A percentile compares a stretch with the other conserved stretches of the same genome.
Conservation (phyloP, 2,797 vertebrate species). For the Artibeus jamaicensis region DNA sequence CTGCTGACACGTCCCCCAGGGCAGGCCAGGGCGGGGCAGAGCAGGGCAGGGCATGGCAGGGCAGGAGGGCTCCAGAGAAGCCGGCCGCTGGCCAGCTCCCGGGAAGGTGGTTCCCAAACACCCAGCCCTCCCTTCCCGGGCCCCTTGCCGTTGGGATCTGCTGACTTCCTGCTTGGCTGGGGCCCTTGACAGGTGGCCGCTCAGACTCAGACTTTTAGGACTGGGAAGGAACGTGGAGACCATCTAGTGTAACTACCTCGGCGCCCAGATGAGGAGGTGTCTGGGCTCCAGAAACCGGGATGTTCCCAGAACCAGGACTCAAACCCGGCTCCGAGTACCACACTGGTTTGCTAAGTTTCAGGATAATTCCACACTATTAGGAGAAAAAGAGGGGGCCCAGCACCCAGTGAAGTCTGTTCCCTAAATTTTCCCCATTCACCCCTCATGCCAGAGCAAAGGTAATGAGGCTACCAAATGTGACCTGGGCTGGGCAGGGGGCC, state of each 20-base stretch:
- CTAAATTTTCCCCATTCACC: not conserved
- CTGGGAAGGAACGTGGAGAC: not conserved
- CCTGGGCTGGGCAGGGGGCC: not conserved
- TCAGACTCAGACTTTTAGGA: not conserved
- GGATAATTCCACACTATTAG: not conserved
- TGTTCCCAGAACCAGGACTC: not conserved
- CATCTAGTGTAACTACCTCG: not conserved
- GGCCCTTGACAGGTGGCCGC: constrained; percentile 43
- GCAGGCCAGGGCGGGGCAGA: too few species aligned
- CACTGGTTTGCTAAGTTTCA: not conserved
- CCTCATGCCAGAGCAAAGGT: not conserved
- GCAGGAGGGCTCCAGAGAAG: not conserved
- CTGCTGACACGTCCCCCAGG: not conserved
- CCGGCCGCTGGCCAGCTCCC: not conserved
- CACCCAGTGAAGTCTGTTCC: not conserved
- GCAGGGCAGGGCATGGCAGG: too few species aligned
- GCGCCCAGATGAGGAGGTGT: not conserved
- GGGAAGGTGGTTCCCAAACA: not conserved
- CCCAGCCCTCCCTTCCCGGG: not conserved
- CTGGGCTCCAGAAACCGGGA: not conserved
- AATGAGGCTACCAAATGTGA: not conserved
- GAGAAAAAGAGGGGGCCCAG: not conserved
- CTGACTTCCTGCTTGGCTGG: constrained; percentile 45
- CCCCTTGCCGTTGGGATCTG: not conserved
- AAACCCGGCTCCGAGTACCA: not conserved